Percentiles rank a stretch among this genome's conserved stretches.
Conservation (phyloP, 2,797 vertebrate species). For the Setipinna tenuifilis region DNA sequence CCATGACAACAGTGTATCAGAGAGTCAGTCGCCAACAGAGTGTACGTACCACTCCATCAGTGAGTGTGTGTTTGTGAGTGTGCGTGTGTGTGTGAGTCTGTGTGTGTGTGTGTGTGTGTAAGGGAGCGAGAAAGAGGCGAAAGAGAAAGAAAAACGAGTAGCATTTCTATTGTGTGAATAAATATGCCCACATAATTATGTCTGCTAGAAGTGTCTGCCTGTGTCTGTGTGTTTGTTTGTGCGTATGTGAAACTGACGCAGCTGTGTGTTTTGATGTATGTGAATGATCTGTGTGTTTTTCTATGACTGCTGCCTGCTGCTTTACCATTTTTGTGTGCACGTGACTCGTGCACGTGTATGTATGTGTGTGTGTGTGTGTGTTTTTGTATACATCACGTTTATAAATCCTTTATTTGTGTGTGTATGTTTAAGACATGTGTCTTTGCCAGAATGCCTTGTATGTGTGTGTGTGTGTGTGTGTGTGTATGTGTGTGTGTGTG, state of each 20-base stretch:
- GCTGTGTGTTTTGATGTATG: background rate
- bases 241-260: background rate
- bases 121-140: background rate
- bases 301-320: background rate
- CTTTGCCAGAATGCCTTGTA: conserved; percentile 33
- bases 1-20: conserved; percentile 80
- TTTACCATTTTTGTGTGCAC: background rate
- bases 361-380: background rate
- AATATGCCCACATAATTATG: conserved; percentile 19
- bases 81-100: conserved; percentile 43
- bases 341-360: background rate
- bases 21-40: conserved; percentile 68
- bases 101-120: conserved; percentile 43
- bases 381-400: background rate
- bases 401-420: background rate
- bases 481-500: conserved; percentile 38
- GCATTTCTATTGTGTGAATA: conserved; percentile 10
- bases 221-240: conserved; percentile 6
- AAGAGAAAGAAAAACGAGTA: conserved; percentile 24
- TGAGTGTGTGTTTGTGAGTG: conserved; percentile 21
- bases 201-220: background rate
- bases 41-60: conserved; percentile 52
- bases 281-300: background rate
- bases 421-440: conserved; percentile 55
- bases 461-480: conserved; percentile 43